Base-by-base conservation (phyloP, 2,888 invertebrate species). In the Aspidiotus destructor region DNA sequence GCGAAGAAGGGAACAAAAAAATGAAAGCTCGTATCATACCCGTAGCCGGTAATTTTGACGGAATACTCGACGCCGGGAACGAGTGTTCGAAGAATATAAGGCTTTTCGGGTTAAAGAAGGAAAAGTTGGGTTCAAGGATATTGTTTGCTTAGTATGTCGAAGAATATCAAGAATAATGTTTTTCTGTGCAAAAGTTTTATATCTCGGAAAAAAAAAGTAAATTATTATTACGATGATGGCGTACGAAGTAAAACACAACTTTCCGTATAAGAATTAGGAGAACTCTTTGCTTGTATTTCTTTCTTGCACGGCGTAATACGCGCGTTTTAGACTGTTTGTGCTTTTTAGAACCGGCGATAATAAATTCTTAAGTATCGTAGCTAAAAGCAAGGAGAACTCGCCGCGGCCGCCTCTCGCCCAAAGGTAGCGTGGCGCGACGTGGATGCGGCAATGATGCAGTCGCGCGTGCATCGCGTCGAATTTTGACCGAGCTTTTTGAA, bases 301-400 rank as follows among this genome's bases (percentile, higher is more conserved):
- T 28, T 28, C 28, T 28, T 28, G 28, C 28, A 28, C 28, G 28
- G 28, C 28, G 28, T 28, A 28, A 28, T 28, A 28, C n/a, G n/a
- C 48, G 48, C 48, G 48, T 58, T 58, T 58, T 10, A 58, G 28
- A 58, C 16, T 58, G 28, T 58, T 58, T 58, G 17, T 28, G 28
- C 28, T 9, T 40, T 58, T 58, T 28, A 17, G 8, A 28, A 28
- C 16, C 28, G 10, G 58, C 40, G 58, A 58, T 58, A 58, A 58
- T 58, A 58, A 58, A 58, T 58, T 58, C 58, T 28, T 28, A 58
- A 58, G 58, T 58, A 58, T 58, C 28, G 58, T 7, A 16, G 58
- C 13, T 16, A 58, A 28, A 17, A 16, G 16, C 8, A 17, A 54
- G 55, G 17, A 15, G 55, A 54, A 54, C 55, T 54, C 17, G 15